A percentile compares a stretch with the other conserved stretches of the same genome.
phyloP scores from a whole-genome alignment of 2,113 vertebrate genomes.

The Vimba vimba region DNA sequence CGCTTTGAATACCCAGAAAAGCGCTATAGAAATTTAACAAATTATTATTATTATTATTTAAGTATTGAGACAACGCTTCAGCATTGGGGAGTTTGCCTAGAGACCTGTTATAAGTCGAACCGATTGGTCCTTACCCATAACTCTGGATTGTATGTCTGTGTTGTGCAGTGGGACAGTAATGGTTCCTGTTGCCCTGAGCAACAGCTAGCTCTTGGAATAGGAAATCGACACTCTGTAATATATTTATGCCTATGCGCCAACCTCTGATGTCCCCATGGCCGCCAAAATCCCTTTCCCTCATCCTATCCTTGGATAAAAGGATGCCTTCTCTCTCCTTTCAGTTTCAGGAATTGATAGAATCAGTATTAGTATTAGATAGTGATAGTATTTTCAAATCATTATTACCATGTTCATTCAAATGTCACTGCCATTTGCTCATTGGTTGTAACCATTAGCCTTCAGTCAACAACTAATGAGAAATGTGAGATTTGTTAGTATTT shows the following conservation, averaged over 20 bases:
- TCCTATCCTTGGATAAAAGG: background rate
- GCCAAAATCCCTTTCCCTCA: slow-evolving; percentile 32
- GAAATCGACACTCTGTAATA: slow-evolving; percentile 77
- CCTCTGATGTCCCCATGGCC: slow-evolving; percentile 40
- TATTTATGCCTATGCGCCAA: slow-evolving; percentile 79
- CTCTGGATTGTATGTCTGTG: slow-evolving; percentile 56
- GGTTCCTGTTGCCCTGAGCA: slow-evolving; percentile 78
- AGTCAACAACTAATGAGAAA: slow-evolving; percentile 16
- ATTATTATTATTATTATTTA: too few species aligned
- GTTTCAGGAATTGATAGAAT: background rate
- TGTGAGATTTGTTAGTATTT: background rate
- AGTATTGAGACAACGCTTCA: background rate
- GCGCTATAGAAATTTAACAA: too few species aligned
- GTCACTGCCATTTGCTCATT: background rate
- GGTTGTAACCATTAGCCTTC: slow-evolving; percentile 8
- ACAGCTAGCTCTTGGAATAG: slow-evolving; percentile 73
- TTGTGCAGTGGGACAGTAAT: slow-evolving; percentile 67
- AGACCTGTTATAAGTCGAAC: slow-evolving; percentile 34
- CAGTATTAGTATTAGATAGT: background rate
- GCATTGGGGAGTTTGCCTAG: slow-evolving; percentile 30
- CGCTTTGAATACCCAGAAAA: too few species aligned
- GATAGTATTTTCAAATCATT: slow-evolving; percentile 25
- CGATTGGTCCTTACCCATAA: slow-evolving; percentile 49
- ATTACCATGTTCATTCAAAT: background rate
- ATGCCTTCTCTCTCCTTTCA: background rate